Evolutionary conservation across 2,113 vertebrate genomes (phyloP).

Genomic region (Anolis sagrei): DNA sequence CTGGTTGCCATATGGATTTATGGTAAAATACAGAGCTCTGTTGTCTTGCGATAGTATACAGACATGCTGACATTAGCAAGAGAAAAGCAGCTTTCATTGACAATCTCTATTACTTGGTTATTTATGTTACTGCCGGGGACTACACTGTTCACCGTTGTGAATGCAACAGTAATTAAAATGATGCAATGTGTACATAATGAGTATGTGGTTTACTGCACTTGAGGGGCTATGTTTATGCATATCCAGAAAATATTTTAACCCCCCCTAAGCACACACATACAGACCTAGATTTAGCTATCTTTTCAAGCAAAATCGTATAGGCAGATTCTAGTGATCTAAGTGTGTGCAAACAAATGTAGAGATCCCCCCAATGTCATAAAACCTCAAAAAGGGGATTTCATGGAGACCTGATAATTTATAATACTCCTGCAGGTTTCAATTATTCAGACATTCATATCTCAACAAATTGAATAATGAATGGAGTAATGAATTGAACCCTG

Average conservation of each 20-base stretch:
- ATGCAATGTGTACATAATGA: conserved; percentile 63
- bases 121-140: conserved; percentile 36
- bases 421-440: conserved; percentile 80
- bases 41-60: conserved; percentile 1
- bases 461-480: conserved; percentile 85
- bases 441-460: conserved; percentile 79
- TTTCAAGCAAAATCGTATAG: conserved; percentile 68
- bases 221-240: conserved; percentile 38
- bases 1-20: not conserved
- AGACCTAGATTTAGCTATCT: conserved; percentile 19
- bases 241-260: conserved; percentile 60
- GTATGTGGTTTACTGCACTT: conserved; percentile 54
- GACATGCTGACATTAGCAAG: conserved; percentile 20
- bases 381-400: conserved; percentile 70
- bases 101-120: conserved; percentile 40
- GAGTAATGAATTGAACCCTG: conserved; percentile 80
- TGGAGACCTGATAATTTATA: conserved; percentile 78
- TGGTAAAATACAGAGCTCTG: conserved; percentile 38
- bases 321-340: conserved; percentile 70
- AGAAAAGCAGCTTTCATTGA: conserved; percentile 26
- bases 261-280: not conserved
- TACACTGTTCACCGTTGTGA: conserved; percentile 28
- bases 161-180: conserved; percentile 65
- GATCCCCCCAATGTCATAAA: conserved; percentile 72
- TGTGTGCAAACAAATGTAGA: not conserved